Base-by-base conservation (phyloP, 2,797 vertebrate species). In the Trachurus trachurus region DNA sequence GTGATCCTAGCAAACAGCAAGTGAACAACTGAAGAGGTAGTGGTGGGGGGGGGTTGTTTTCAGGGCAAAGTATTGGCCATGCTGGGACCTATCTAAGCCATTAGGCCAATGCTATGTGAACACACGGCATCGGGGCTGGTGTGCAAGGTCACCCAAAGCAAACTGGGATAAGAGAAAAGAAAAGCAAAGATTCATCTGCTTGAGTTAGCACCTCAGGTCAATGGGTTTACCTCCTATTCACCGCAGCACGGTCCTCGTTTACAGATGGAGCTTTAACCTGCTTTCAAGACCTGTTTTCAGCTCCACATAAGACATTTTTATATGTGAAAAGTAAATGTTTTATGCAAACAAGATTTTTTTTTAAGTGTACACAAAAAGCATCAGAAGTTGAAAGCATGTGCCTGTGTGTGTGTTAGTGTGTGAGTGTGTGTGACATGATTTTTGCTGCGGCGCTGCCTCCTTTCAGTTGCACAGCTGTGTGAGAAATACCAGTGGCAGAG, bases 391-490 rank as follows among this genome's bases (percentile, higher is more conserved):
- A 86, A 88, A 85, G 80, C 56, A 21, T 68, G 70, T 64, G 64
- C 59, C 69, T 81, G 80, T 79, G 67, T 81, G 21, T 81, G 80
- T 26, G 26, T 26, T 26, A 26, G 26, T 26, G 26, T 26, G 26
- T 26, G 26, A 1, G 21, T 81, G 80, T 79, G 82, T 80, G 77
- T 85, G 85, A 90, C 76, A 95, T 95, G 95, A 96, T 97, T 97
- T 97, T 95, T 96, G 96, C 96, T 96, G 95, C 93, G 10, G 95
- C 85, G 87, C 94, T 95, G 96, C 93, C 96, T 96, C 96, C 96
- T 97, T 98, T 98, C 97, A 97, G 95, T 96, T 91, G 95, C 98
- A 97, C 96, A 96, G 96, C 97, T 97, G 97, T 98, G 97, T 97
- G 97, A 98, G 97, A 98, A 98, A 98, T 97, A 97, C 97, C 97